phyloP scores from a whole-genome alignment of 37 sponge, comb jelly and placozoan species.

The Corticium candelabrum region DNA sequence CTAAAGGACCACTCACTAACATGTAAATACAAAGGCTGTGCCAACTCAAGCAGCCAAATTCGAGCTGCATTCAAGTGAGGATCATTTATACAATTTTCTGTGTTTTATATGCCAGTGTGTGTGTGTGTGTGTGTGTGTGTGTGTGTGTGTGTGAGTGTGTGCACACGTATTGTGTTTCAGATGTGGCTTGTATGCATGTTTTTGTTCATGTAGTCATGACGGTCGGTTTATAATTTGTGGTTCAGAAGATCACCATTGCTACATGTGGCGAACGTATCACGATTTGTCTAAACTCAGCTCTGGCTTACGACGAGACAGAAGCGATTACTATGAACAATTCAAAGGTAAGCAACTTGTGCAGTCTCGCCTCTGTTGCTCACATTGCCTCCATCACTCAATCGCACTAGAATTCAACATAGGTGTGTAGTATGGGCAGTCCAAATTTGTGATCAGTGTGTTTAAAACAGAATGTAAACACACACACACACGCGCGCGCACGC shows the following conservation, averaged over 20 bases:
- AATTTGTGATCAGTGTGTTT: too few species aligned
- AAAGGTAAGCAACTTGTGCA: constrained; percentile 24
- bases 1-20: constrained; percentile 69
- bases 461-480: too few species aligned
- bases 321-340: constrained; percentile 80
- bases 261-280: constrained; percentile 79
- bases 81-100: background rate
- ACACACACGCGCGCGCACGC: constrained; percentile 13
- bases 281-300: constrained; percentile 61
- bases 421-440: too few species aligned
- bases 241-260: constrained; percentile 77
- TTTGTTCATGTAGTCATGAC: constrained; percentile 47
- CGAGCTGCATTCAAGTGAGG: constrained; percentile 72
- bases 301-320: constrained; percentile 63
- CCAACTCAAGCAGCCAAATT: constrained; percentile 87
- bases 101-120: background rate
- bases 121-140: background rate
- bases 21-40: constrained; percentile 87
- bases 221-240: constrained; percentile 81
- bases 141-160: background rate
- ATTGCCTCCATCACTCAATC: background rate
- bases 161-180: background rate
- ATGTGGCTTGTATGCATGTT: background rate
- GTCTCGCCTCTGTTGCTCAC: background rate
- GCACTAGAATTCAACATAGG: too few species aligned